Conservation (phyloP, 2,888 invertebrate species). For the Timema cristinae region DNA sequence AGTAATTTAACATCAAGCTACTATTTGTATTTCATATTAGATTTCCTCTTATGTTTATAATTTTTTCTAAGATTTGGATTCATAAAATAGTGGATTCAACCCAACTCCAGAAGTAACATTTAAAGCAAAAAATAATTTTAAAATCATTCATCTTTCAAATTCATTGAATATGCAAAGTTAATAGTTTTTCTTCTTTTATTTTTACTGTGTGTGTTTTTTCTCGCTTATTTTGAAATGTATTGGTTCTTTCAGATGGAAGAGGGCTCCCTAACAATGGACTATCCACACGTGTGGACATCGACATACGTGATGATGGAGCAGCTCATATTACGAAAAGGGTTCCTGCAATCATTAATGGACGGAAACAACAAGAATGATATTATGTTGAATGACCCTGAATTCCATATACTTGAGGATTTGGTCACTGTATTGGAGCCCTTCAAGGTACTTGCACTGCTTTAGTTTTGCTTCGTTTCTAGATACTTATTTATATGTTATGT, state of each 20-base stretch:
- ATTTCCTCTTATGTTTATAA: too few species aligned
- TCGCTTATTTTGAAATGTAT: background rate
- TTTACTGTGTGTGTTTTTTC: background rate
- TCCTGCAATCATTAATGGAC: constrained; percentile 42
- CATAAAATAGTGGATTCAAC: too few species aligned
- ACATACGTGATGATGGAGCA: constrained; percentile 49
- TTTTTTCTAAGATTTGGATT: too few species aligned
- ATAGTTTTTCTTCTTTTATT: background rate
- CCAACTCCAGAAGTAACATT: too few species aligned
- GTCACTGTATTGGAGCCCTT: constrained; percentile 48
- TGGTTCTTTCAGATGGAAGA: constrained; percentile 28
- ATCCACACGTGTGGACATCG: constrained; percentile 46
- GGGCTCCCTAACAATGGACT: constrained; percentile 38
- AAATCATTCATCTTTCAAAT: too few species aligned
- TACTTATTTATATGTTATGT: background rate
- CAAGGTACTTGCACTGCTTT: constrained; percentile 42
- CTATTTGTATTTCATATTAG: too few species aligned
- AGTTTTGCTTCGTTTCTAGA: background rate
- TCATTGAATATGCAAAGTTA: too few species aligned
- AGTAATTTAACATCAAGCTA: too few species aligned
- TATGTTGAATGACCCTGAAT: constrained; percentile 43
- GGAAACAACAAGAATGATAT: constrained; percentile 42
- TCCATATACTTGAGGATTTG: constrained; percentile 46
- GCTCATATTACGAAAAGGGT: constrained; percentile 41
- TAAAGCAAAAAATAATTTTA: too few species aligned